Evolutionary conservation across 2,797 vertebrate species (phyloP).

Genomic region (Anas flavirostris): DNA sequence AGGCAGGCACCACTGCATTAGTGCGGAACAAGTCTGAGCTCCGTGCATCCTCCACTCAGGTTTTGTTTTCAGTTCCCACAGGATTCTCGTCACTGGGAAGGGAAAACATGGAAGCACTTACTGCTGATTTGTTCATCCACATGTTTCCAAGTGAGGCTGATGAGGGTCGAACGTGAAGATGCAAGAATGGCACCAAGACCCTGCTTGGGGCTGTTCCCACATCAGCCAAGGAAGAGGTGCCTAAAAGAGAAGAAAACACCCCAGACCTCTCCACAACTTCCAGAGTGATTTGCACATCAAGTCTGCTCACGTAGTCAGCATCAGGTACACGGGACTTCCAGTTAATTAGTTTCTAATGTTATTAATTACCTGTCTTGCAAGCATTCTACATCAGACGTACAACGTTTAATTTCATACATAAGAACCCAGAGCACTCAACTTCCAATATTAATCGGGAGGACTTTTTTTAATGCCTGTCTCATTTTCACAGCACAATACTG

Average conservation of each 20-base stretch:
- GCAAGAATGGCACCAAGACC: neutral
- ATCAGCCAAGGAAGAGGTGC: neutral
- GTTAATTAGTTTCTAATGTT: slow-evolving; percentile 59
- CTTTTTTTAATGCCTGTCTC: slow-evolving; percentile 25
- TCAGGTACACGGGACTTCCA: slow-evolving; percentile 12
- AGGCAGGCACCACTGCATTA: neutral
- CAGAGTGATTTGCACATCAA: neutral
- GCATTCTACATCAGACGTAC: slow-evolving; percentile 8
- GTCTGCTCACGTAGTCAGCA: slow-evolving; percentile 6
- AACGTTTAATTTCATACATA: slow-evolving; percentile 45
- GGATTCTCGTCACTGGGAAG: neutral
- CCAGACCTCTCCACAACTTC: neutral
- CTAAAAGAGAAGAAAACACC: neutral
- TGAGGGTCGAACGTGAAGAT: accelerated
- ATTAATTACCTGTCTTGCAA: slow-evolving; percentile 64
- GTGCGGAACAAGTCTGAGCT: neutral
- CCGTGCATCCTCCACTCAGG: neutral
- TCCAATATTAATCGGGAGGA: neutral
- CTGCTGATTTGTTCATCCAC: accelerated
- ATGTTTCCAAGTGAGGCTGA: neutral
- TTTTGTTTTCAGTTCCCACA: neutral
- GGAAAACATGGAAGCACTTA: neutral
- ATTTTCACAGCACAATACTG: neutral
- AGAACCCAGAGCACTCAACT: slow-evolving; percentile 21
- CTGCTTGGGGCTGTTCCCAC: neutral